phyloP scores from a whole-genome alignment of 2,888 invertebrate species.

The Uloborus plumipes region DNA sequence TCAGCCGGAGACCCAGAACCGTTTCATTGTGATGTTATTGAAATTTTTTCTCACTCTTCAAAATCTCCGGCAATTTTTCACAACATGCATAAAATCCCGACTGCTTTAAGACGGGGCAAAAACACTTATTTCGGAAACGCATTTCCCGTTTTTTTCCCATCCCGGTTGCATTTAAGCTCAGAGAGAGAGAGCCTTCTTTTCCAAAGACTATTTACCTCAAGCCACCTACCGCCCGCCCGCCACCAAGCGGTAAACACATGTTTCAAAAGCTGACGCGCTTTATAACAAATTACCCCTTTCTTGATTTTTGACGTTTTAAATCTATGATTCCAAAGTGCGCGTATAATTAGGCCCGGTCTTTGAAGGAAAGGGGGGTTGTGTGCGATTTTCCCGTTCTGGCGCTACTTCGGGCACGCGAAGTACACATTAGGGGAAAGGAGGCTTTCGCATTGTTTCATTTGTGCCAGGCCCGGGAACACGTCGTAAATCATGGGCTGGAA shows the following conservation, averaged over 20 bases:
- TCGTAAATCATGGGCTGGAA: conserved; percentile 60
- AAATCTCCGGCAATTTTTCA: too few species aligned
- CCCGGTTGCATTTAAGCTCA: too few species aligned
- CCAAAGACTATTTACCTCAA: conserved; percentile 42
- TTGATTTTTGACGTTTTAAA: conserved; percentile 65
- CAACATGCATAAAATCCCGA: too few species aligned
- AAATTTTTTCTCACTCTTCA: too few species aligned
- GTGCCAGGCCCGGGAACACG: conserved; percentile 41
- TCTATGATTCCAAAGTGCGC: conserved; percentile 64
- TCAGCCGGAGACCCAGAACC: too few species aligned
- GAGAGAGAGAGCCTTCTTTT: background rate
- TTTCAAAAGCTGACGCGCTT: conserved; percentile 64
- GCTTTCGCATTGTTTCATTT: conserved; percentile 57
- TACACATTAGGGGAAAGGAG: conserved; percentile 55
- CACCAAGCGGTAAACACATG: conserved; percentile 54
- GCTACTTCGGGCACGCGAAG: conserved; percentile 46
- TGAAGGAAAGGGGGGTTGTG: conserved; percentile 19
- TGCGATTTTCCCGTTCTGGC: conserved; percentile 28
- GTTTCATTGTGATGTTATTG: too few species aligned
- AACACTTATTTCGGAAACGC: too few species aligned
- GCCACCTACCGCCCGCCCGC: conserved; percentile 13
- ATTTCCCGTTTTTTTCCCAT: too few species aligned
- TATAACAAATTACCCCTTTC: conserved; percentile 62
- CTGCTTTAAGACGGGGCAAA: too few species aligned
- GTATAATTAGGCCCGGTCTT: conserved; percentile 61